Conservation (phyloP, 2,888 invertebrate species). For the Ephialtes manifestator region DNA sequence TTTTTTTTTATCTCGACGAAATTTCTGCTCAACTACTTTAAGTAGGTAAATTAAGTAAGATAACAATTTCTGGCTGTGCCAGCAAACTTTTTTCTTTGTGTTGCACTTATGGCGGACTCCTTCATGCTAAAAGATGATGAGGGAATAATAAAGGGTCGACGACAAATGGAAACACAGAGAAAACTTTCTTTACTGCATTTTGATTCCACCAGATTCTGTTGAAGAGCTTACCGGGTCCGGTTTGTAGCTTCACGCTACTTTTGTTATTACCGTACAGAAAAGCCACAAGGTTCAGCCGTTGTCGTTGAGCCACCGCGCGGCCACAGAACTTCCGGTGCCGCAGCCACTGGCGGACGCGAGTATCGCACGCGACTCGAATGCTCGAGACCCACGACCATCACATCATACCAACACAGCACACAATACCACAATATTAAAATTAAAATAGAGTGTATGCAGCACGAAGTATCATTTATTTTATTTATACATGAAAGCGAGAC, state of each 20-base stretch:
- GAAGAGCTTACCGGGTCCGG: background rate
- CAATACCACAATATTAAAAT: constrained; percentile 26
- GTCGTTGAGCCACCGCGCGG: constrained; percentile 38
- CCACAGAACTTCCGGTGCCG: constrained; percentile 59
- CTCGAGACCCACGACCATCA: constrained; percentile 44
- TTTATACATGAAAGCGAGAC: constrained; percentile 1
- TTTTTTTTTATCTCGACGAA: too few relatives aligned
- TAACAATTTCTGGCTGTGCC: too few relatives aligned
- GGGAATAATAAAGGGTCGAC: background rate
- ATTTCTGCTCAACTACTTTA: too few relatives aligned
- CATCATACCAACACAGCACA: constrained; percentile 1
- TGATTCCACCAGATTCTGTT: constrained; percentile 18
- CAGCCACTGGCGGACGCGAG: constrained; percentile 57
- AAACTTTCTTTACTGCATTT: background rate
- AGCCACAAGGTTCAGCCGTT: constrained; percentile 11
- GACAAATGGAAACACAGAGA: background rate
- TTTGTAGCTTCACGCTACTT: background rate
- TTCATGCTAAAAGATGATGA: background rate
- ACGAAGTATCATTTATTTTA: background rate
- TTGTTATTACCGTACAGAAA: constrained; percentile 12
- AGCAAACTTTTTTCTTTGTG: too few relatives aligned
- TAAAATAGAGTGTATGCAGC: constrained; percentile 9
- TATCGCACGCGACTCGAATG: constrained; percentile 68
- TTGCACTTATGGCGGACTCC: background rate
- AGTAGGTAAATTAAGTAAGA: too few relatives aligned